Evolutionary conservation across 1,140 invertebrate species (phyloP).

Genomic region (Drosophila pruinosa): DNA sequence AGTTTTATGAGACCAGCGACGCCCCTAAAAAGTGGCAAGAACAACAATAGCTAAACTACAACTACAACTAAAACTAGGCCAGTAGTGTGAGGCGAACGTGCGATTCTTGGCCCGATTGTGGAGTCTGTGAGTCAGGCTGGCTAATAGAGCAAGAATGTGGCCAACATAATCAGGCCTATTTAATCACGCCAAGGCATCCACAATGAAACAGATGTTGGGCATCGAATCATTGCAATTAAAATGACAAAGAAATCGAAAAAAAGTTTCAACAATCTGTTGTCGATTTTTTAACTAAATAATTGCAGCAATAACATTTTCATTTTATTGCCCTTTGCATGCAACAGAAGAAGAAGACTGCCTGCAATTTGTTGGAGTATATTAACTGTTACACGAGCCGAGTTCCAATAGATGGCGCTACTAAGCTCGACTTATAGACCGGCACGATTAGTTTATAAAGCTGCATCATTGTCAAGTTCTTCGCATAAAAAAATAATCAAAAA

Average conservation of each 20-base stretch:
- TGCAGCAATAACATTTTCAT: no score
- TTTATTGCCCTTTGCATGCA: no score
- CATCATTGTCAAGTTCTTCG: background rate
- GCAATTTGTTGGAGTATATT: background rate
- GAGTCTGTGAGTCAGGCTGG: slow-evolving; percentile 21
- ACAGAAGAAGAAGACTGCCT: no score
- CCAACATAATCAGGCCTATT: background rate
- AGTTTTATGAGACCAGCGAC: slow-evolving; percentile 65
- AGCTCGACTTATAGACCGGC: background rate
- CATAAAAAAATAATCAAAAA: slow-evolving; percentile 27
- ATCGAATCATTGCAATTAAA: background rate
- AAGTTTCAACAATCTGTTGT: background rate
- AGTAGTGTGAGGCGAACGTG: slow-evolving; percentile 52
- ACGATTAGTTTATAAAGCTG: background rate
- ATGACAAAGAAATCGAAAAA: background rate
- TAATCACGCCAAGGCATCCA: background rate
- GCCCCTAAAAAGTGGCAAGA: slow-evolving; percentile 35
- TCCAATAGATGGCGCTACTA: background rate
- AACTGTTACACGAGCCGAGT: background rate
- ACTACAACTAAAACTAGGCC: slow-evolving; percentile 58
- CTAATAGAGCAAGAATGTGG: slow-evolving; percentile 25
- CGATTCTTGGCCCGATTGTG: background rate
- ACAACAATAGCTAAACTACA: background rate
- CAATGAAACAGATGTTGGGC: slow-evolving; percentile 20
- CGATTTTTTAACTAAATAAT: no score